Base-by-base conservation (phyloP, 2,888 invertebrate genomes). In the Epiblema foenella region DNA sequence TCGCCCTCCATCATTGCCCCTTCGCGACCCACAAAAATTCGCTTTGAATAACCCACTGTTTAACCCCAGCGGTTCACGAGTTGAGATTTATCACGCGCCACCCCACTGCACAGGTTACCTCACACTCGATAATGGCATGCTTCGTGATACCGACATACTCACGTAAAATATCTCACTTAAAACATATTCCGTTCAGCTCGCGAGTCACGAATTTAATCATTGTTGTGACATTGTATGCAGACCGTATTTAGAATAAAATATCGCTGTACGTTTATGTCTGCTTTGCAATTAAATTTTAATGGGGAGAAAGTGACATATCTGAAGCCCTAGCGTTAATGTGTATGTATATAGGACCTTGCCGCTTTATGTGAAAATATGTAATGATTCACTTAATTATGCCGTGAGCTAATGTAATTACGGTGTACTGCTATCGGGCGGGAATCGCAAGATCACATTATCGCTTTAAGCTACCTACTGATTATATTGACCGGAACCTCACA, bases 401-500 rank as follows among this genome's bases (percentile, higher is more conserved):
- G 56, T 62, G 64, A 60, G 39, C 62, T 64, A 64, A 57, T 59
- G 58, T 69, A 58, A 63, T 64, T 64, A 52, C 49, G 18, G 65
- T 65, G 49, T 58, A 62, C 56, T 62, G 82, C 86, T 87, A 88
- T 86, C 88, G 81, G 81, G 83, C 80, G 84, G 84, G 88, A 87
- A 91, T 90, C 86, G 86, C 84, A 85, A 85, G 84, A 88, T 87
- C 84, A 84, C 84, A 84, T 84, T 85, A 85, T 89, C 87, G 90
- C 88, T 88, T 90, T 90, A 88, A 89, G 85, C 85, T 82, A 84
- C 84, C 85, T 85, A 85, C 83, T 83, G 78, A 73, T 81, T 86
- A 86, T 89, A 87, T 87, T 88, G 87, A 86, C 85, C 88, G 89
- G 87, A 88, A 88, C 87, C 87, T 85, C 87, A 85, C 84, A 72